A percentile compares a stretch with the other conserved stretches of the same genome.
Conservation (phyloP, 1,140 invertebrate genomes). For the Antheraea mylitta region DNA sequence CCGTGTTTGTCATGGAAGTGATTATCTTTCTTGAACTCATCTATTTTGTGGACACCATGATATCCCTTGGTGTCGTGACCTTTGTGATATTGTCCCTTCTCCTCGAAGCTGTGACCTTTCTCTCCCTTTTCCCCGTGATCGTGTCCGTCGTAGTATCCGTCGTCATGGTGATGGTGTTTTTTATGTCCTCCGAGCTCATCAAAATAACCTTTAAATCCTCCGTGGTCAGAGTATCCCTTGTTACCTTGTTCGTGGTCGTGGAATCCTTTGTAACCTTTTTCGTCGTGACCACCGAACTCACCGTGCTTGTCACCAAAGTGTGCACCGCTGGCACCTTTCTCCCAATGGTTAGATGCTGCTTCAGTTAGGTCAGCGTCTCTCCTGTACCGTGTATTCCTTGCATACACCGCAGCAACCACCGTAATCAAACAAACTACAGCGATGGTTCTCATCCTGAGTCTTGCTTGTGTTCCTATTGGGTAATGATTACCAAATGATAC, state of each 20-base stretch:
- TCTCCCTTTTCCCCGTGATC: slow-evolving; percentile 83
- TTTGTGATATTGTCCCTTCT: slow-evolving; percentile 84
- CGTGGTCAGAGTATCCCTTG: slow-evolving; percentile 86
- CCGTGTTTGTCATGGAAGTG: slow-evolving; percentile 88
- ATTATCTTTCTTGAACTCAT: slow-evolving; percentile 82
- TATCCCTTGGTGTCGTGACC: slow-evolving; percentile 88
- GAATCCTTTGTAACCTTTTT: slow-evolving; percentile 79
- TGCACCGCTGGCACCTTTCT: slow-evolving; percentile 77
- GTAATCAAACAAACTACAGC: slow-evolving; percentile 43
- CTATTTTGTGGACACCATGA: slow-evolving; percentile 86
- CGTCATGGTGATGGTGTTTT: slow-evolving; percentile 86
- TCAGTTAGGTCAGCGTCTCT: slow-evolving; percentile 76
- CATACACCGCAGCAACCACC: slow-evolving; percentile 35
- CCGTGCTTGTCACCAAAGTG: slow-evolving; percentile 69
- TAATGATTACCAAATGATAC: slow-evolving; percentile 71
- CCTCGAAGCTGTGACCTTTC: slow-evolving; percentile 81
- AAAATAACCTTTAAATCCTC: slow-evolving; percentile 84
- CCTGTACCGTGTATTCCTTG: slow-evolving; percentile 52
- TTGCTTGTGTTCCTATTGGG: slow-evolving; percentile 45
- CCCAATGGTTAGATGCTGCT: slow-evolving; percentile 79
- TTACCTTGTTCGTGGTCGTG: slow-evolving; percentile 83
- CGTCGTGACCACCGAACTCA: slow-evolving; percentile 73
- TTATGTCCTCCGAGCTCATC: slow-evolving; percentile 85
- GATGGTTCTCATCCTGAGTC: slow-evolving; percentile 52
- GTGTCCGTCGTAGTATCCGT: slow-evolving; percentile 86